These are phyloP conservation scores for Salmo trutta DNA, from an alignment of 2,797 vertebrate genomes.

Conservation along the genomic window DNA sequence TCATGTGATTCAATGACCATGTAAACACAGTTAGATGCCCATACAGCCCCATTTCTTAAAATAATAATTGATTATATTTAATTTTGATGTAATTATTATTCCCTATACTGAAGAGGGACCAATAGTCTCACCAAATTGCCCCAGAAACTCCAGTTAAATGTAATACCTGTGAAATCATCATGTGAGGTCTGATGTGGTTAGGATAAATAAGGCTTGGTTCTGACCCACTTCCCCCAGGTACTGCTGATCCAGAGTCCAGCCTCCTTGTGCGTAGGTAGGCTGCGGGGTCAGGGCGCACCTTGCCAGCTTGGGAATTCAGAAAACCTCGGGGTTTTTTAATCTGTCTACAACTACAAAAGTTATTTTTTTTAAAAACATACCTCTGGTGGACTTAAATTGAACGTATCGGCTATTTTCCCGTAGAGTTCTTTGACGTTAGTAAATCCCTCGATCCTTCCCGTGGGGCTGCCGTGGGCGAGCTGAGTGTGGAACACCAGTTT, in stretches of 20 bases:
- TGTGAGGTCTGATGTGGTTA: background rate
- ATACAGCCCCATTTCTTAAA: background rate
- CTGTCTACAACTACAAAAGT: background rate
- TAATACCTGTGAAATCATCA: background rate
- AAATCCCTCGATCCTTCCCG: slow-evolving; percentile 90
- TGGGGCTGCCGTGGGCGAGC: slow-evolving; percentile 95
- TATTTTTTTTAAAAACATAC: slow-evolving; percentile 70
- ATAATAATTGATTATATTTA: no score
- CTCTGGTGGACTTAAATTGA: slow-evolving; percentile 79
- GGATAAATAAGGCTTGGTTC: background rate
- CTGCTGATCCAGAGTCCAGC: background rate
- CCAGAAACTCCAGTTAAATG: background rate
- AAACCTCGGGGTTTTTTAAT: background rate
- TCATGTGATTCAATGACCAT: no score
- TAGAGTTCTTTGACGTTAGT: slow-evolving; percentile 88
- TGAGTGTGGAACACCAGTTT: slow-evolving; percentile 91
- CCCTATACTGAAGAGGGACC: background rate
- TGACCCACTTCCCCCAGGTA: background rate
- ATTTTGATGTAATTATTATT: no score
- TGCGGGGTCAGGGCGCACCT: background rate
- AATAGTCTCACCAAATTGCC: background rate
- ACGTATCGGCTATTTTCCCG: slow-evolving; percentile 79
- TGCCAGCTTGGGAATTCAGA: background rate
- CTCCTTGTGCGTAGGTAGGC: background rate
- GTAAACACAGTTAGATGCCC: background rate